Evolutionary conservation across 2,888 invertebrate genomes (phyloP).

Genomic region (Mystacides longicornis): DNA sequence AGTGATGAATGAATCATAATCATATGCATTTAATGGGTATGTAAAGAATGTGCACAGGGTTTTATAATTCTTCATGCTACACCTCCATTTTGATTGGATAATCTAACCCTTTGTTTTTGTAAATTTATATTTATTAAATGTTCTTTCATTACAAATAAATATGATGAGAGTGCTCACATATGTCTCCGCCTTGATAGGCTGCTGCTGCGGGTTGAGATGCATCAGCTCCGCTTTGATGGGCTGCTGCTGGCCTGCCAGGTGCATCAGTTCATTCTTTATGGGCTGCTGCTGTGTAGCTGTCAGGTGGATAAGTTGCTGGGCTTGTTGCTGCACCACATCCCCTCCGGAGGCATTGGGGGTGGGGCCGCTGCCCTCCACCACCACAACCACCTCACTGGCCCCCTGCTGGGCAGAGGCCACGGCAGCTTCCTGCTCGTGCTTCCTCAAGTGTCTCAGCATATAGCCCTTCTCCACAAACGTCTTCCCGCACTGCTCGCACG

Average conservation of each 20-base stretch:
- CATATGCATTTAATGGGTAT: no score
- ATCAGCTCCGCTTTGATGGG: background rate
- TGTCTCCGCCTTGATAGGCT: background rate
- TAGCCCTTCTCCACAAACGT: conserved; percentile 77
- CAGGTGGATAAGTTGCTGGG: conserved; percentile 40
- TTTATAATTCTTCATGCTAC: no score
- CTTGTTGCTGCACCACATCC: conserved; percentile 9
- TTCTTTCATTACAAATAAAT: no score
- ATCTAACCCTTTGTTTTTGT: no score
- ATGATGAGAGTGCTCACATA: background rate
- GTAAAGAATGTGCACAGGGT: no score
- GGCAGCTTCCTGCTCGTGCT: conserved; percentile 48
- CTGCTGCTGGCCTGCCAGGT: background rate
- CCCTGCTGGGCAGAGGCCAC: conserved; percentile 34
- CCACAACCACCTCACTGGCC: conserved; percentile 28
- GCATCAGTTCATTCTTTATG: conserved; percentile 34
- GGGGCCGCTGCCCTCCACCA: conserved; percentile 29
- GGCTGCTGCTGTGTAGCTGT: conserved; percentile 24
- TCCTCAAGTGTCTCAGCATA: conserved; percentile 64
- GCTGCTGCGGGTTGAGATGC: background rate
- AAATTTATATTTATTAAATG: no score
- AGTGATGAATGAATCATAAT: no score
- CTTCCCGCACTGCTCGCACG: conserved; percentile 66
- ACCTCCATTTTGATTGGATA: no score
- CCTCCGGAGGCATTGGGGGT: background rate